Conservation (phyloP, 2,113 vertebrate species). For the Sceloporus tristichus region DNA sequence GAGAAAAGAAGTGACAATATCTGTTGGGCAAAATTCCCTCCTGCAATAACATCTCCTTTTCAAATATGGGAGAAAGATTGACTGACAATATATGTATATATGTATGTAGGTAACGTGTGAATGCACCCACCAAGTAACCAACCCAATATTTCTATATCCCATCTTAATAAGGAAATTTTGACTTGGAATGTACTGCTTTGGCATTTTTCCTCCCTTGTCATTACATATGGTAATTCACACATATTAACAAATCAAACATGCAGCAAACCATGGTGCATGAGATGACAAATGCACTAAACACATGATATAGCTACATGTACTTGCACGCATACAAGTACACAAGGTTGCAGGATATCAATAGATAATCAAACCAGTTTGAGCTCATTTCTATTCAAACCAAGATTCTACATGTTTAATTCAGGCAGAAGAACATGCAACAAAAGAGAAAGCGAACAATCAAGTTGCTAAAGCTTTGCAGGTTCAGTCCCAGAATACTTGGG, state of each 20-base stretch:
- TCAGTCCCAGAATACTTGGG: conserved; percentile 78
- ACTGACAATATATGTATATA: no score
- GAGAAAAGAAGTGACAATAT: no score
- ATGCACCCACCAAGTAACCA: no score
- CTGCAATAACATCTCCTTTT: no score
- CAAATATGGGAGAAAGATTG: no score
- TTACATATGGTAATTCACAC: conserved; percentile 42
- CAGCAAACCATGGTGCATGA: conserved; percentile 16
- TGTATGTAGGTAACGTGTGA: background rate
- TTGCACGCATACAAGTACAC: conserved; percentile 50
- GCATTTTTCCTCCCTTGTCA: conserved; percentile 52
- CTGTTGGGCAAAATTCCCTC: no score
- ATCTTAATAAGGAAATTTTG: background rate
- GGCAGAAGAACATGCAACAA: conserved; percentile 72
- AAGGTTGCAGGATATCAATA: accelerated
- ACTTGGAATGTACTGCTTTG: conserved; percentile 20
- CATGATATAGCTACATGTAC: background rate
- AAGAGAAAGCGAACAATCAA: conserved; percentile 40
- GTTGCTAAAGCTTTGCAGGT: conserved; percentile 65
- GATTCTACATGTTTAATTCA: conserved; percentile 60
- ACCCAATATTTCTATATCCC: no score
- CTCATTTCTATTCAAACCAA: conserved; percentile 47
- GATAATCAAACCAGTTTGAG: background rate
- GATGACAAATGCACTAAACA: background rate
- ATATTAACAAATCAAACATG: conserved; percentile 26